Percentiles rank a stretch among this genome's conserved stretches.
phyloP scores from a whole-genome alignment of 2,797 vertebrate genomes.

The Poeciliopsis infans region DNA sequence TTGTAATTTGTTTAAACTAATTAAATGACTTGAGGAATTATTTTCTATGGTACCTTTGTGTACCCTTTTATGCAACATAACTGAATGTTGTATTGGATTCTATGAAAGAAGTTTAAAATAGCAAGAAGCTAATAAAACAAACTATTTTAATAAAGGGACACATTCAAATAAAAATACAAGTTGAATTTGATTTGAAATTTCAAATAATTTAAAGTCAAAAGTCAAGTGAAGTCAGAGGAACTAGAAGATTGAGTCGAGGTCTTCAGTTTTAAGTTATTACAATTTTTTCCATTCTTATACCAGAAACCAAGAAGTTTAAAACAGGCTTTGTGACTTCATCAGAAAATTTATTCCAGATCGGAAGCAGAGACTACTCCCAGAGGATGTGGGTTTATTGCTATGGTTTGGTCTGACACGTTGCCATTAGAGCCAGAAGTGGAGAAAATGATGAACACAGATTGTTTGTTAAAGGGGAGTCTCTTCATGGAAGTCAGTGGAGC shows the following conservation, averaged over 20 bases:
- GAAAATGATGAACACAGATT: conserved; percentile 14
- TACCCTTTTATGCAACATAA: background rate
- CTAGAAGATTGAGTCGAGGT: background rate
- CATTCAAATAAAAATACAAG: too few relatives aligned
- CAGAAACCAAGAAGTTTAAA: background rate
- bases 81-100: background rate
- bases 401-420: conserved; percentile 62
- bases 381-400: conserved; percentile 72
- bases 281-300: too few relatives aligned
- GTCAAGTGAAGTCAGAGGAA: background rate
- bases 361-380: conserved; percentile 35
- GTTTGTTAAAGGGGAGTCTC: conserved; percentile 15
- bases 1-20: background rate
- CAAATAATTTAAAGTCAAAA: background rate
- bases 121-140: background rate
- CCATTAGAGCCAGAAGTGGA: conserved; percentile 24
- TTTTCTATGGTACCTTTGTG: background rate
- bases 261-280: background rate
- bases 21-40: background rate
- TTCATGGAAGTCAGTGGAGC: conserved; percentile 84
- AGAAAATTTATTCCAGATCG: conserved; percentile 41
- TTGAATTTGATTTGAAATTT: background rate
- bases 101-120: background rate
- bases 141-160: background rate
- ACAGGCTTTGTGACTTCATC: conserved; percentile 29